Conservation (phyloP, 2,888 invertebrate species). For the Sclerodermus sp. region DNA sequence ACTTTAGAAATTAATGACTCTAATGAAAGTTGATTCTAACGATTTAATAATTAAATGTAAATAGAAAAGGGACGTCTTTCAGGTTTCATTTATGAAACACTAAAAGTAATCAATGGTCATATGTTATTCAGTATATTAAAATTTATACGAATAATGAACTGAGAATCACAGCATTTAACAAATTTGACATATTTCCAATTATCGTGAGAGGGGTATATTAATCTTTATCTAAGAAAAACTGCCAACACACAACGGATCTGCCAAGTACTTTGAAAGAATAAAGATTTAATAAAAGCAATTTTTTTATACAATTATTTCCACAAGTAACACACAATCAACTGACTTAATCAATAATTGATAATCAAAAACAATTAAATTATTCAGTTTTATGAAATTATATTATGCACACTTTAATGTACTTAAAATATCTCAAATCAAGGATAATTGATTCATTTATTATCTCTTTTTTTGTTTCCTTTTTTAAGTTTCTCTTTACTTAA, state of each 20-base stretch:
- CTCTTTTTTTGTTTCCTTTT: not conserved
- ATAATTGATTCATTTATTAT: slow-evolving; percentile 16
- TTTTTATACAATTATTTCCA: too few relatives aligned
- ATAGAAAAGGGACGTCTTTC: too few relatives aligned
- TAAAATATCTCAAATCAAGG: slow-evolving; percentile 2
- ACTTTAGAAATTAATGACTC: too few relatives aligned
- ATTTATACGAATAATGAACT: slow-evolving; percentile 1
- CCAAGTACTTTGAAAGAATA: not conserved
- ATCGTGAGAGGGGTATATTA: slow-evolving; percentile 16
- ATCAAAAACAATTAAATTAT: not conserved
- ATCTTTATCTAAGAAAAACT: slow-evolving; percentile 17
- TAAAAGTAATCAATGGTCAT: too few relatives aligned
- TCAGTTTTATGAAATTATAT: too few relatives aligned
- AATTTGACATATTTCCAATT: slow-evolving; percentile 17
- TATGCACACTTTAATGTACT: too few relatives aligned
- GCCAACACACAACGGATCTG: slow-evolving; percentile 12
- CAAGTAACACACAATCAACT: too few relatives aligned
- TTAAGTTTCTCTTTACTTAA: not conserved
- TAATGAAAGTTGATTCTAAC: too few relatives aligned
- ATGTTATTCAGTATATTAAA: too few relatives aligned
- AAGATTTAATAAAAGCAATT: slow-evolving; percentile 1
- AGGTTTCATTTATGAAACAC: too few relatives aligned
- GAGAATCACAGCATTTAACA: not conserved
- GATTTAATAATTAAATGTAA: too few relatives aligned
- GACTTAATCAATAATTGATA: too few relatives aligned